Evolutionary conservation across 2,113 vertebrate species (phyloP).

Genomic region (Pseudois nayaur): DNA sequence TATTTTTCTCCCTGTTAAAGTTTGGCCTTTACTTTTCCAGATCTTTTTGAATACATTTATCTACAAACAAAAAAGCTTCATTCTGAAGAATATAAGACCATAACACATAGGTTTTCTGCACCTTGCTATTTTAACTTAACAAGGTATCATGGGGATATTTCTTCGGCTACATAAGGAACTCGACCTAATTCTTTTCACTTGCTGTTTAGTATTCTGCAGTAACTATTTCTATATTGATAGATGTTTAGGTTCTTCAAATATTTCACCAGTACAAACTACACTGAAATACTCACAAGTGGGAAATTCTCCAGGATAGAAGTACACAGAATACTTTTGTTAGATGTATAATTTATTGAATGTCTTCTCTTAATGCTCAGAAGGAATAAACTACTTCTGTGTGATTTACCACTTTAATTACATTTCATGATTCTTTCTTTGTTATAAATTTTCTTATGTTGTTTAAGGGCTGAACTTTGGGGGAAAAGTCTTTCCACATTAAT

Average conservation of each 20-base stretch:
- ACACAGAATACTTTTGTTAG: neutral
- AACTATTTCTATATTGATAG: neutral
- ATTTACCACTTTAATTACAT: neutral
- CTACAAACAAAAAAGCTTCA: neutral
- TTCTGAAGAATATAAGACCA: neutral
- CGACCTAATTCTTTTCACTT: neutral
- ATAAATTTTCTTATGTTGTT: slow-evolving; percentile 21
- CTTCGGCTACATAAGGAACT: neutral
- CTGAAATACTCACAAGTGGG: neutral
- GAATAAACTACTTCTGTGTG: neutral
- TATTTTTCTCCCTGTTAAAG: neutral
- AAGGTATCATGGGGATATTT: neutral
- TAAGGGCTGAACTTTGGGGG: neutral
- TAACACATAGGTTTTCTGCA: neutral
- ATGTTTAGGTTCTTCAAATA: neutral
- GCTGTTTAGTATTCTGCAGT: neutral
- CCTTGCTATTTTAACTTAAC: slow-evolving; percentile 6
- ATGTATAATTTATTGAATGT: neutral
- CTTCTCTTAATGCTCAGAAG: neutral
- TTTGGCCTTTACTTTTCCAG: slow-evolving; percentile 27
- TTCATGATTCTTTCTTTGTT: slow-evolving; percentile 2
- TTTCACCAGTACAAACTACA: neutral
- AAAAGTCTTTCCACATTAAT: slow-evolving; percentile 13
- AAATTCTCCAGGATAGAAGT: neutral
- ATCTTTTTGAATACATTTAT: neutral